phyloP scores from a whole-genome alignment of 2,888 invertebrate species.

The Epinotia brunnichana region DNA sequence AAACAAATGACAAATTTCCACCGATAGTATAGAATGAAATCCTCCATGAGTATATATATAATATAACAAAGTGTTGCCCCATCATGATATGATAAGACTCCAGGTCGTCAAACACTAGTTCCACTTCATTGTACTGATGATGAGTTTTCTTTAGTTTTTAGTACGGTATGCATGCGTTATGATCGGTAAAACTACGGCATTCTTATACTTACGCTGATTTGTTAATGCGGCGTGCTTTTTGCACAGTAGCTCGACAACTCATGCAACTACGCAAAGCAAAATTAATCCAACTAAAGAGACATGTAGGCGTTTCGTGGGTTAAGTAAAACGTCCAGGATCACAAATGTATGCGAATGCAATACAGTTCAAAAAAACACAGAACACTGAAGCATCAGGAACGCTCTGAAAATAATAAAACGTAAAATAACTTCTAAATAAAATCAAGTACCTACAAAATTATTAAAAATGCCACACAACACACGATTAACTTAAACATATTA shows the following conservation, averaged over 20 bases:
- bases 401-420: conserved; percentile 68
- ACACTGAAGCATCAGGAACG: conserved; percentile 63
- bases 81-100: too few relatives aligned
- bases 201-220: conserved; percentile 66
- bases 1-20: too few relatives aligned
- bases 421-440: conserved; percentile 45
- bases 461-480: neutral
- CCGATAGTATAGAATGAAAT: too few relatives aligned
- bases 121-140: too few relatives aligned
- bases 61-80: too few relatives aligned
- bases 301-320: conserved; percentile 10
- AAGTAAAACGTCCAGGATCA: conserved; percentile 25
- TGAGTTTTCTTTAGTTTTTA: neutral
- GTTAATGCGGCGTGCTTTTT: conserved; percentile 58
- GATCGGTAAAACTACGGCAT: conserved; percentile 10
- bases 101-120: too few relatives aligned
- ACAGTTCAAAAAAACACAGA: conserved; percentile 8
- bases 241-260: conserved; percentile 61
- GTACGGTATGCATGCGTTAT: conserved; percentile 17
- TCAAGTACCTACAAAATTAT: conserved; percentile 33
- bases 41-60: too few relatives aligned
- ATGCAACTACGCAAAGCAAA: conserved; percentile 80
- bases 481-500: neutral
- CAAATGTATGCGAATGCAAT: conserved; percentile 17
- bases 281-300: conserved; percentile 60